Conservation (phyloP, 2,888 invertebrate species). For the Gibbula magus region DNA sequence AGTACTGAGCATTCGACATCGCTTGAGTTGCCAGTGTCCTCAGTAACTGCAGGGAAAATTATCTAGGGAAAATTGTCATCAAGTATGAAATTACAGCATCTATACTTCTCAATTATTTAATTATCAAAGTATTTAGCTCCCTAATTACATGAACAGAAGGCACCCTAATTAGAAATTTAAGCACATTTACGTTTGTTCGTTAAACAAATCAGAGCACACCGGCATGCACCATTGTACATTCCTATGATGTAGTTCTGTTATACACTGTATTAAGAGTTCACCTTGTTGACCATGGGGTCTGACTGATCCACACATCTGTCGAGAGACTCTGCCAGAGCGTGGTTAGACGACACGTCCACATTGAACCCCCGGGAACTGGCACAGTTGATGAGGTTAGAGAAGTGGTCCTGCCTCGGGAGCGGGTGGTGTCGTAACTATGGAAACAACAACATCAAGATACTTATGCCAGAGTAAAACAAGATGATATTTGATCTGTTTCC, state of each 20-base stretch:
- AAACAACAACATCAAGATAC: neutral
- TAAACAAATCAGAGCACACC: no score
- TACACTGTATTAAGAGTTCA: slow-evolving; percentile 39
- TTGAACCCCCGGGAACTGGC: slow-evolving; percentile 67
- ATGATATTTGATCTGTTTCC: neutral
- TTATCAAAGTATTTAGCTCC: no score
- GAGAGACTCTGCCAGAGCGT: slow-evolving; percentile 70
- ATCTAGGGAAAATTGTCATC: no score
- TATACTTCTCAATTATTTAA: no score
- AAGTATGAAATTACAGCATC: no score
- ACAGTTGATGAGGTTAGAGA: slow-evolving; percentile 67
- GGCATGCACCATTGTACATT: no score
- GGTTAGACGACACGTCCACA: slow-evolving; percentile 68
- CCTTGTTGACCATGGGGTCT: slow-evolving; percentile 71
- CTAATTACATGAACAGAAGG: no score
- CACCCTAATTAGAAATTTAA: no score
- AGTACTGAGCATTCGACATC: slow-evolving; percentile 73
- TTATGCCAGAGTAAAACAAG: neutral
- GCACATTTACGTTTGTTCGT: no score
- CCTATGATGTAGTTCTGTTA: no score
- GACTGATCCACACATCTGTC: slow-evolving; percentile 67
- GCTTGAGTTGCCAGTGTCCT: slow-evolving; percentile 71
- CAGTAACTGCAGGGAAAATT: slow-evolving; percentile 59
- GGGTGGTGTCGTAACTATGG: slow-evolving; percentile 72
- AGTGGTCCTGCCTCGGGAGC: slow-evolving; percentile 71